Base-by-base conservation (phyloP, 2,797 vertebrate genomes). In the Mareca strepera region DNA sequence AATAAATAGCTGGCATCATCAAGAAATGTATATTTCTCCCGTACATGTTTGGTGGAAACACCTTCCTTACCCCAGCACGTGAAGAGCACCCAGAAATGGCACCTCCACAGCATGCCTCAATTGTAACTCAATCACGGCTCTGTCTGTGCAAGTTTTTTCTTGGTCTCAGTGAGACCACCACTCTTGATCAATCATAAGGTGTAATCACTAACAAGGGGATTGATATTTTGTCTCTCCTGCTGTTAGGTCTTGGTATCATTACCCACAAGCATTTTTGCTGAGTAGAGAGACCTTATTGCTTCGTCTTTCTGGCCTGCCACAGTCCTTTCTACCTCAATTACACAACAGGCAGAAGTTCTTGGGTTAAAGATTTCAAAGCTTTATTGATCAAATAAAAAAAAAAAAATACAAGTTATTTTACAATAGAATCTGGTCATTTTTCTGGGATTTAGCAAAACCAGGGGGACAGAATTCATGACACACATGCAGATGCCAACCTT, bases 331-430 rank as follows among this genome's bases (percentile, higher is more conserved):
- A 7, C 16, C 37, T 66, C 9, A 2, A 7, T 63, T 70, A 56
- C 1, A 66, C 11, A 50, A 60, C 37, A 73, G 11, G 14, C 4
- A 56, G 26, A 37, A 63, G 17, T 35, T 25, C 1, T 2, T 4
- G 4, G 31, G 44, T 92, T 68, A 41, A 87, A 91, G 9, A 76
- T 62, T 58, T 67, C 82, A 93, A 59, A 82, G 17, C 78, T 97
- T 97, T 97, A 97, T 94, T 95, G 41, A 35, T 64, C 64, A 82
- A 67, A 55, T 43, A 82, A 79, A 78, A 63, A 82, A 79, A 81
- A 63, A 64, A 92, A 75, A 77, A 11, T 44, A 92, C 85, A 56
- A 67, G 82, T 53, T 3, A 50, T 43, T 82, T 94, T 92, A 81
- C 77, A 86, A 5, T 1, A 70, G 44, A 72, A 46, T 7, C 18